A percentile compares a stretch with the other conserved stretches of the same genome.
These are phyloP conservation scores for Nothocercus nigrocapillus DNA, from an alignment of 2,113 vertebrate genomes.

Conservation along the genomic window DNA sequence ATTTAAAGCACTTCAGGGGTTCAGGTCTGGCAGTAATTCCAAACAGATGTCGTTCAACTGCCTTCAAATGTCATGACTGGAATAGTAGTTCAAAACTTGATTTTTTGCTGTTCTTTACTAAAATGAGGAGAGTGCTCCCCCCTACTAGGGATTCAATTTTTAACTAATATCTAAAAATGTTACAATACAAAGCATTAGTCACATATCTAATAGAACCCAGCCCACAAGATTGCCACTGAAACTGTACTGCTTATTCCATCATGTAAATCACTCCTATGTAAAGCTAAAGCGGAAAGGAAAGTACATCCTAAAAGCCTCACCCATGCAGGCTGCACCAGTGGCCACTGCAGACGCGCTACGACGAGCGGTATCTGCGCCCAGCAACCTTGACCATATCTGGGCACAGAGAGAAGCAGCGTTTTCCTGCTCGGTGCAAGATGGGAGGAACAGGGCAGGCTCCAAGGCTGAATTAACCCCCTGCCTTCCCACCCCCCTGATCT, in stretches of 20 bases:
- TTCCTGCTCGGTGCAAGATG: neutral
- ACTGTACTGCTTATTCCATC: neutral
- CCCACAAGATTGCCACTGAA: neutral
- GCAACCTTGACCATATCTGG: conserved; percentile 63
- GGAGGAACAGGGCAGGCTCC: neutral
- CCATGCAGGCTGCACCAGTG: neutral
- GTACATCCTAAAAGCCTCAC: conserved; percentile 45
- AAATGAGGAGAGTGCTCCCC: neutral
- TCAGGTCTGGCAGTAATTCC: neutral
- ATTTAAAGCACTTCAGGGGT: neutral
- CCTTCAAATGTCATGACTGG: neutral
- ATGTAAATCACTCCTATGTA: neutral
- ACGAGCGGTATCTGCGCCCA: neutral
- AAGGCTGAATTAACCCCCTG: neutral
- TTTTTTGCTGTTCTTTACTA: neutral
- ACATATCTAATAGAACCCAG: neutral
- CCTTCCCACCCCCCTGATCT: neutral
- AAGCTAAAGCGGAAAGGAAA: neutral
- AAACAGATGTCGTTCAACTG: neutral
- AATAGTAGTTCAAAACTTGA: neutral
- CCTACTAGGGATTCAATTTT: neutral
- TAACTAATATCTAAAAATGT: neutral
- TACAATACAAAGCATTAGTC: neutral
- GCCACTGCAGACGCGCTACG: neutral
- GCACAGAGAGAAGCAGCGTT: conserved; percentile 2